Conservation (phyloP, 2,888 invertebrate genomes). For the Trachelus tabidus region DNA sequence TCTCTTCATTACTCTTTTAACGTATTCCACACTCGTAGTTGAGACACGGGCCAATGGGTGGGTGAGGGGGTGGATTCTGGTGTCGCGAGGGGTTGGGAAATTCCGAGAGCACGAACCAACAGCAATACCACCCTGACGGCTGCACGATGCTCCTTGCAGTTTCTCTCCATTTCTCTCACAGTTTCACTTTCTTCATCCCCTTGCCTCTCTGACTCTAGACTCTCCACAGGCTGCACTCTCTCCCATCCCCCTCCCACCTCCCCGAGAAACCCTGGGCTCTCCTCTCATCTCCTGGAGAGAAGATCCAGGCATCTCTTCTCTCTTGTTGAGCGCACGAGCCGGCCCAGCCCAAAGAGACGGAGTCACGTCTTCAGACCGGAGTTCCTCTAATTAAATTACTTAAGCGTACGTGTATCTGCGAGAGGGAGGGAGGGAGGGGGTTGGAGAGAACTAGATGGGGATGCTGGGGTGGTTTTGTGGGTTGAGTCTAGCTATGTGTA, state of each 20-base stretch:
- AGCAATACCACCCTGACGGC: conserved; percentile 49
- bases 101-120: conserved; percentile 41
- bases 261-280: conserved; percentile 68
- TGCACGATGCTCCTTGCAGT: conserved; percentile 40
- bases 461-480: conserved; percentile 31
- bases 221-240: conserved; percentile 27
- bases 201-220: conserved; percentile 30
- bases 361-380: conserved; percentile 64
- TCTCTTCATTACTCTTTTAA: conserved; percentile 54
- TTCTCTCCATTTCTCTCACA: conserved; percentile 15
- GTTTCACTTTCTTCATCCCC: conserved; percentile 1
- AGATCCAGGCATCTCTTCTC: conserved; percentile 42
- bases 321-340: conserved; percentile 70
- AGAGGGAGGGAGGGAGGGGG: conserved; percentile 30
- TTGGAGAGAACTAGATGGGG: conserved; percentile 28
- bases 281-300: conserved; percentile 45
- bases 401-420: conserved; percentile 64
- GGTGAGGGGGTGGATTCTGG: conserved; percentile 23
- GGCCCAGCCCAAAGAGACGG: conserved; percentile 51
- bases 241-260: conserved; percentile 20
- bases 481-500: conserved; percentile 37
- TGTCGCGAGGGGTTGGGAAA: conserved; percentile 41
- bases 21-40: conserved; percentile 47
- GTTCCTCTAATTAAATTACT: conserved; percentile 67
- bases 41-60: conserved; percentile 34